phyloP scores from a whole-genome alignment of 2,888 invertebrate genomes.

The Napeogenes inachia region DNA sequence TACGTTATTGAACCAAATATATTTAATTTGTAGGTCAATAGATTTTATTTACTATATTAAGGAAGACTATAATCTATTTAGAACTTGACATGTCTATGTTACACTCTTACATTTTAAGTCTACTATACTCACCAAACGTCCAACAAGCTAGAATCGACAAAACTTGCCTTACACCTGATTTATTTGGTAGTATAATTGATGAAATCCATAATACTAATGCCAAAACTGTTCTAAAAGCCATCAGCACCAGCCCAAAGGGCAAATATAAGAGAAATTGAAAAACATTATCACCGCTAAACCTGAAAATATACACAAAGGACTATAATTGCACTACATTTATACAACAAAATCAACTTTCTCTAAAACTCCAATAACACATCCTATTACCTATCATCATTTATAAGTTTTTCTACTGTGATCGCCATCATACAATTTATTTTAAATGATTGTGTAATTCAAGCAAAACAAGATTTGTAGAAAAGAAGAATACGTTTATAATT shows the following conservation, averaged over 20 bases:
- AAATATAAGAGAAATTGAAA: constrained; percentile 74
- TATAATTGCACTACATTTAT: constrained; percentile 28
- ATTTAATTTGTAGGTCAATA: too few species aligned
- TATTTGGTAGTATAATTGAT: constrained; percentile 77
- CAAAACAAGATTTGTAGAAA: constrained; percentile 9
- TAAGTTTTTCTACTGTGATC: constrained; percentile 64
- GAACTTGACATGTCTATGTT: too few species aligned
- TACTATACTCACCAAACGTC: constrained; percentile 70
- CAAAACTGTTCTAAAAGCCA: constrained; percentile 68
- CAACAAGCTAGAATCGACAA: constrained; percentile 77
- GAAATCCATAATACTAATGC: constrained; percentile 75
- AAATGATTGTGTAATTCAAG: constrained; percentile 10
- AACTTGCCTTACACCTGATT: constrained; percentile 72
- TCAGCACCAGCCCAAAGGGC: constrained; percentile 75
- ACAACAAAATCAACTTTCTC: constrained; percentile 24
- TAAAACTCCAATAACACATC: constrained; percentile 3
- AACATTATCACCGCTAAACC: constrained; percentile 74
- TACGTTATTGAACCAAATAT: too few species aligned
- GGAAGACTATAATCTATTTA: too few species aligned
- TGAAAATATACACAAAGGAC: constrained; percentile 42
- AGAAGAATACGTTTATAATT: constrained; percentile 20
- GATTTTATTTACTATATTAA: too few species aligned
- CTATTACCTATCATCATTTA: constrained; percentile 67
- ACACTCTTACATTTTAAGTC: too few species aligned
- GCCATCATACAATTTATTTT: constrained; percentile 44